Base-by-base conservation (phyloP, 2,113 vertebrate genomes). In the Ictalurus furcatus region DNA sequence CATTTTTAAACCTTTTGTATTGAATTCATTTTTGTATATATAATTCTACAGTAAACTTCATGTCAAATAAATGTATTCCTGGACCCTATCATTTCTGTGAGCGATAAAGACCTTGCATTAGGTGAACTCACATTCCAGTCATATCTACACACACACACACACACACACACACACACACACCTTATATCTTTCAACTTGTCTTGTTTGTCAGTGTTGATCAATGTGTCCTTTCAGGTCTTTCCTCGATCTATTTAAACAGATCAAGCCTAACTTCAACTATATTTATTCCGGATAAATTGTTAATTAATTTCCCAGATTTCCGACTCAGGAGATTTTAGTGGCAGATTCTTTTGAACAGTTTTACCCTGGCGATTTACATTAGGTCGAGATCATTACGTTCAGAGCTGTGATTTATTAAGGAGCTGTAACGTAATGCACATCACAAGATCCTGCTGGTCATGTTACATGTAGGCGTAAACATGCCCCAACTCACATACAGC, bases 351-450 rank as follows among this genome's bases (percentile, higher is more conserved):
- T 2, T 34, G 6, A 44, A 14, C 40, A 79, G 44, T 52, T 25
- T 80, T 21, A 34, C 16, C 54, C 54, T 58, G 79, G 8, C 58
- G 52, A 58, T 34, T 81, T 81, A 58, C 54, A 21, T 58, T 59
- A 5, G 1, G 3, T 59, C 30, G 12, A 6, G n/a, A 56, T 80
- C 54, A 7, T 30, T 17, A 30, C 0, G 52, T 30, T 23, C 54
- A 34, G n/a, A 19, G 54, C 30, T 59, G 54, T 69, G 86, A 69
- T 82, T 71, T 88, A 88, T 63, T 69, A 65, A 56, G 30, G 37
- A 71, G 34, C 48, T 71, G 61, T 88, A 54, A 88, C 11, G 3
- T 82, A 82, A 88, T n/a, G 13, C 48, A 16, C 44, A 12, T 82
- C 48, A 82, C 19, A 25, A 82, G n/a, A 81, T 69, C 78, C 76